Base-by-base conservation (phyloP, 2,888 invertebrate genomes). In the Plemyria rubiginata region DNA sequence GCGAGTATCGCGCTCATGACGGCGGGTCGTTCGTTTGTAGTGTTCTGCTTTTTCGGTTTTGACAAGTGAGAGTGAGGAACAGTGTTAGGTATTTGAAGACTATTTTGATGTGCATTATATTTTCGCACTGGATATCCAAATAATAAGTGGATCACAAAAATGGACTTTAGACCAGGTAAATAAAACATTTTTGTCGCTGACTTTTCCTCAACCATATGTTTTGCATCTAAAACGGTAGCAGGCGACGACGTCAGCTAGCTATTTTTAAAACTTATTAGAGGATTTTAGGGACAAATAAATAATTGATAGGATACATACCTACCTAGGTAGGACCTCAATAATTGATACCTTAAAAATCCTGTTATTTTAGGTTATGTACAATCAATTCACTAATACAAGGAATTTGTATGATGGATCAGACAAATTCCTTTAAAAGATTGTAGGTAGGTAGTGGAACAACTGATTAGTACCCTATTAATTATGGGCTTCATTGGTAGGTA, bases 151-250 rank as follows among this genome's bases (percentile, higher is more conserved):
- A 82, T 81, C 80, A 73, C 81, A 80, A 55, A 36, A 84, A 90
- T 90, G 90, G 90, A 88, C 74, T 78, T 84, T 66, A 68, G 84
- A 69, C 85, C 82, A 90, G 90, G 90, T 90, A 77, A 84, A 22
- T 22, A 22, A 73, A 77, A 64, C 48, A 67, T 68, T 82, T 78
- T 62, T 75, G 82, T 77, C 80, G 75, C 81, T 85, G 83, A 85
- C 82, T 80, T 88, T 81, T 77, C 76, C 75, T 71, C 72, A 73
- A 80, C 78, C 83, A 84, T 87, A 85, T 87, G 86, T 82, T 86
- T 76, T 73, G 74, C 71, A 82, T 81, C 82, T 78, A 75, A 79
- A 80, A 79, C 78, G 80, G 78, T 75, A 79, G 75, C 69, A 48
- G 50, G 32, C 81, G 79, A 70, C 70, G 67, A 28, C 70, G 67